Evolutionary conservation across 1,140 invertebrate genomes (phyloP).

Genomic region (Heliconius hewitsoni): DNA sequence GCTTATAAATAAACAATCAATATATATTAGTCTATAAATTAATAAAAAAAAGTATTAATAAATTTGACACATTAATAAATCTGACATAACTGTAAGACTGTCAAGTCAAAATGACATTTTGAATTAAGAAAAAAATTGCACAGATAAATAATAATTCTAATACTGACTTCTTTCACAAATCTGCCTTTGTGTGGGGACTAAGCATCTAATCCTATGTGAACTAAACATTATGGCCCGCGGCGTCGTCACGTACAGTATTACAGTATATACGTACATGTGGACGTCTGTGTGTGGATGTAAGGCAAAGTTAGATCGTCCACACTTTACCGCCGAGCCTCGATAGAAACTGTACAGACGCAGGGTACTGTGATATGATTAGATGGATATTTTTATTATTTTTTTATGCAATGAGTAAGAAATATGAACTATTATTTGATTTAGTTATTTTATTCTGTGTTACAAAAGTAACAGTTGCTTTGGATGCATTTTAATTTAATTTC

Average conservation of each 20-base stretch:
- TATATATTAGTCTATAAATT: neutral
- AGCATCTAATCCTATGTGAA: slow-evolving; percentile 72
- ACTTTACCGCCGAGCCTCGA: slow-evolving; percentile 78
- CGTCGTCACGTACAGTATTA: slow-evolving; percentile 37
- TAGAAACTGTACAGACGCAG: slow-evolving; percentile 67
- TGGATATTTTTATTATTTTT: neutral
- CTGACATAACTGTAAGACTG: neutral
- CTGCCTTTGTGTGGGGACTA: slow-evolving; percentile 45
- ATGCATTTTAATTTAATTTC: too few relatives aligned
- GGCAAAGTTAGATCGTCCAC: slow-evolving; percentile 80
- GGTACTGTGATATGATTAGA: slow-evolving; percentile 37
- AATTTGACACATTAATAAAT: neutral
- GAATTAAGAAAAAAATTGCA: neutral
- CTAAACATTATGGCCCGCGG: slow-evolving; percentile 57
- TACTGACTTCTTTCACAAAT: slow-evolving; percentile 30
- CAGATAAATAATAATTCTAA: slow-evolving; percentile 3
- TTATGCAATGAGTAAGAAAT: neutral
- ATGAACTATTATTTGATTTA: neutral
- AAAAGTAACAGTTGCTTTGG: too few relatives aligned
- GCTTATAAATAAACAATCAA: neutral
- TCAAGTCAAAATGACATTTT: neutral
- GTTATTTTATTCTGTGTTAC: too few relatives aligned
- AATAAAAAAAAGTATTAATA: neutral
- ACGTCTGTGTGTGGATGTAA: slow-evolving; percentile 55
- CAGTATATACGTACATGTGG: slow-evolving; percentile 14